Percentiles rank a stretch among this genome's conserved stretches.
Conservation (phyloP, 35 echinoderm and acorn worm species). For the Apostichopus californicus region DNA sequence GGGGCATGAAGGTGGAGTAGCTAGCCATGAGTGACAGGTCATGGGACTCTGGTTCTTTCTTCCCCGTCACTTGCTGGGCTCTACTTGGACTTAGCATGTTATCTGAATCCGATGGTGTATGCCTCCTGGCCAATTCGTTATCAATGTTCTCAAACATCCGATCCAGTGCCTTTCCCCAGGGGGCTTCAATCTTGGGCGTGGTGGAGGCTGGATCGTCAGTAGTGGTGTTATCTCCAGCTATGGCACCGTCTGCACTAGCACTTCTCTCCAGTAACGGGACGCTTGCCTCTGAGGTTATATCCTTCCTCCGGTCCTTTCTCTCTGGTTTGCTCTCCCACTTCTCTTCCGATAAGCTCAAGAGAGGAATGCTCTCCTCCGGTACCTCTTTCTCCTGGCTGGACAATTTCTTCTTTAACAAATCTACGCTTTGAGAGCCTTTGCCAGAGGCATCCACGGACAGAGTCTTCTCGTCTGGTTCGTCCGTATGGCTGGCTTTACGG, state of each 20-base stretch:
- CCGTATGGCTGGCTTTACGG: slow-evolving; percentile 58
- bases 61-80: slow-evolving; percentile 42
- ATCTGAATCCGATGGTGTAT: slow-evolving; percentile 27
- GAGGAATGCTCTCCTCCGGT: slow-evolving; percentile 22
- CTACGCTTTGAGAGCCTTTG: slow-evolving; percentile 32
- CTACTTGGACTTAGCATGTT: slow-evolving; percentile 15
- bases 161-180: slow-evolving; percentile 62
- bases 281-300: background rate
- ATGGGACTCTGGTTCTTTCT: slow-evolving; percentile 78
- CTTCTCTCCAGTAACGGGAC: slow-evolving; percentile 41
- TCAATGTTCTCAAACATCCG: slow-evolving; percentile 93
- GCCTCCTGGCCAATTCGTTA: slow-evolving; percentile 64
- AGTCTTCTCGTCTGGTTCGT: slow-evolving; percentile 33
- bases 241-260: slow-evolving; percentile 15
- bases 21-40: slow-evolving; percentile 84
- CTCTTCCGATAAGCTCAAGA: background rate
- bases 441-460: background rate
- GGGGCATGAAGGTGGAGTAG: slow-evolving; percentile 87
- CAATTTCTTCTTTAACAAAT: slow-evolving; percentile 49
- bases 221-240: background rate
- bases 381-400: slow-evolving; percentile 22
- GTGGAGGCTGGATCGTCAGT: slow-evolving; percentile 48
- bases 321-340: slow-evolving; percentile 11
- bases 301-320: background rate
- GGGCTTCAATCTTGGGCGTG: slow-evolving; percentile 50